Conservation (phyloP, 2,113 vertebrate genomes). For the Thryonomys swinderianus region DNA sequence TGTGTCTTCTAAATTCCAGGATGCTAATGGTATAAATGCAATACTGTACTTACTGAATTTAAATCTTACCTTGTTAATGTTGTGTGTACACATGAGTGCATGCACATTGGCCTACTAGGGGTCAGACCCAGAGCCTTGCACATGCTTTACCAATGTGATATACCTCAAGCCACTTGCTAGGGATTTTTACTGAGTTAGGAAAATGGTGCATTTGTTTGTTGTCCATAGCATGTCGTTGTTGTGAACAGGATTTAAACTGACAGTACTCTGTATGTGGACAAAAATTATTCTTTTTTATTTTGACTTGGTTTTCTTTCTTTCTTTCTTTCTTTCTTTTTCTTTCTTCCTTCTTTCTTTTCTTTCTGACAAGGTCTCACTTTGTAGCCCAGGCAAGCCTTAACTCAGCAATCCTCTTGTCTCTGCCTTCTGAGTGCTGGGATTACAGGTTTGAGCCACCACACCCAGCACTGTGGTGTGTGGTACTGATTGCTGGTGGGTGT, state of each 20-base stretch:
- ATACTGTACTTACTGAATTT: slow-evolving; percentile 24
- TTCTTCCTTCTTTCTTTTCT: neutral
- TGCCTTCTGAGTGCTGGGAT: neutral
- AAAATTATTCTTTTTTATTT: neutral
- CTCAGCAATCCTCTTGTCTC: neutral
- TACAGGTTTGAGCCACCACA: neutral
- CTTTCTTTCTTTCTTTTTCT: neutral
- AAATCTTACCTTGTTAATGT: slow-evolving; percentile 36
- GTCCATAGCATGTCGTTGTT: neutral
- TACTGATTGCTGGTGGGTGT: no score
- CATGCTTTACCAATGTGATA: neutral
- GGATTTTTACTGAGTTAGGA: slow-evolving; percentile 44
- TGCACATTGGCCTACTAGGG: neutral
- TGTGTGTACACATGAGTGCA: neutral
- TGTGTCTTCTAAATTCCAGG: slow-evolving; percentile 35
- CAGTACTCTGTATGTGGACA: neutral
- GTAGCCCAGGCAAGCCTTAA: neutral
- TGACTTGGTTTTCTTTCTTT: neutral
- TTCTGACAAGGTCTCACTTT: neutral
- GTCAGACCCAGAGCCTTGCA: neutral
- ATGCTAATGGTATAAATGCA: slow-evolving; percentile 27
- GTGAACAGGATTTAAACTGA: neutral
- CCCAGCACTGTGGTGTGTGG: no score
- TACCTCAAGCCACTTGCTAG: neutral
- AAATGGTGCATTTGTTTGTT: neutral